Percentiles rank a stretch among this genome's conserved stretches.
These are phyloP conservation scores for Daboia siamensis DNA, from an alignment of 2,113 vertebrate genomes.

Conservation along the genomic window DNA sequence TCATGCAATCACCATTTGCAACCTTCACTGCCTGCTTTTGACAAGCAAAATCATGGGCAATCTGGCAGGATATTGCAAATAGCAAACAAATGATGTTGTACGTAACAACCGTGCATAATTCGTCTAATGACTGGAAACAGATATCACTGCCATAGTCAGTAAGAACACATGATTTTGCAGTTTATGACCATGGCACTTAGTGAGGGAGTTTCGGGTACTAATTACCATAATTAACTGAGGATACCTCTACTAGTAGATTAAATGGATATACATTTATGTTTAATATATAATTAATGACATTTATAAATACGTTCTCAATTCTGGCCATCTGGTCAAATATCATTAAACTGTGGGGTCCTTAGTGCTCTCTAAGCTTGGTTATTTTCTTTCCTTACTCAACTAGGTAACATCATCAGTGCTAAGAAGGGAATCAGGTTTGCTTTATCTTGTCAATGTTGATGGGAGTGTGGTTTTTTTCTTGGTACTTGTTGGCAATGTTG, in stretches of 20 bases:
- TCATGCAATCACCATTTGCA: not conserved
- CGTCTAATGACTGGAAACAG: not conserved
- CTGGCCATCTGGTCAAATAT: not conserved
- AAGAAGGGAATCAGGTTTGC: too few relatives aligned
- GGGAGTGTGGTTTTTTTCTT: not conserved
- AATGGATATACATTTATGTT: not conserved
- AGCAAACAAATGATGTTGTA: not conserved
- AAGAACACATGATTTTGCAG: not conserved
- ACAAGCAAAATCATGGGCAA: not conserved
- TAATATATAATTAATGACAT: not conserved
- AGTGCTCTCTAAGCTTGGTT: too few relatives aligned
- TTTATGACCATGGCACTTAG: not conserved
- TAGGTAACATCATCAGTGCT: too few relatives aligned
- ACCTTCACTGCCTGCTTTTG: not conserved
- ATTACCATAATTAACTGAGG: not conserved
- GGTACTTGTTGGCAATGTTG: not conserved
- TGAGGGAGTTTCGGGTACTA: not conserved
- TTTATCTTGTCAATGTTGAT: too few relatives aligned
- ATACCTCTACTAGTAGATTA: not conserved
- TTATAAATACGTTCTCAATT: not conserved
- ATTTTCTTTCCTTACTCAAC: too few relatives aligned
- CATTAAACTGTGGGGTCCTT: not conserved
- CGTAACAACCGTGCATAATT: not conserved
- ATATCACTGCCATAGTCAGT: not conserved
- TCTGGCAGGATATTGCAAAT: not conserved